Conservation (phyloP, 2,888 invertebrate genomes). For the Vesta saturnalis region DNA sequence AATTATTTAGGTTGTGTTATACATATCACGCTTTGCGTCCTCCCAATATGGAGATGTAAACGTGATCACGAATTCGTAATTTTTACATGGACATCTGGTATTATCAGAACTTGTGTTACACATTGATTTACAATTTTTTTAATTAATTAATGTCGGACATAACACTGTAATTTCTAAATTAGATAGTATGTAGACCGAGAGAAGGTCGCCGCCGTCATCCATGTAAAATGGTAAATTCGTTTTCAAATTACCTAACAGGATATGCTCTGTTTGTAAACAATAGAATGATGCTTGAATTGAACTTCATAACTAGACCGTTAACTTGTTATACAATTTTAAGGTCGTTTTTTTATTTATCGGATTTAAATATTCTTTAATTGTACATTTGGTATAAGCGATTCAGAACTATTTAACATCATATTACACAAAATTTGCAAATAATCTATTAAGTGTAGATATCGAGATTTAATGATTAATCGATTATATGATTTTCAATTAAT, state of each 20-base stretch:
- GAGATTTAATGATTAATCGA: slow-evolving; percentile 1
- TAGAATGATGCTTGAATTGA: slow-evolving; percentile 44
- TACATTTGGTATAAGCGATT: background rate
- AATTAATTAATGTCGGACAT: slow-evolving; percentile 29
- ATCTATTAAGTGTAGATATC: too few relatives aligned
- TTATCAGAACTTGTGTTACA: slow-evolving; percentile 33
- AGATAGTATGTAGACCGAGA: slow-evolving; percentile 41
- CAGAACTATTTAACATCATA: background rate
- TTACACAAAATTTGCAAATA: background rate
- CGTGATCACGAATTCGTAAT: slow-evolving; percentile 58
- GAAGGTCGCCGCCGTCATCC: slow-evolving; percentile 39
- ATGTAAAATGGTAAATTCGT: slow-evolving; percentile 40
- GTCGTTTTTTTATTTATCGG: slow-evolving; percentile 11
- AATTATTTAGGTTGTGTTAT: slow-evolving; percentile 62
- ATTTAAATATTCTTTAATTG: background rate
- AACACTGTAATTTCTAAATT: slow-evolving; percentile 38
- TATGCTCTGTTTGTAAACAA: slow-evolving; percentile 46
- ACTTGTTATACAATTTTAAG: slow-evolving; percentile 41
- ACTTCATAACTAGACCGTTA: slow-evolving; percentile 46
- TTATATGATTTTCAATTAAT: slow-evolving; percentile 1
- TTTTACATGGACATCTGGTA: slow-evolving; percentile 47
- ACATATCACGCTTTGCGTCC: slow-evolving; percentile 60
- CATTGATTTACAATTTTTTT: slow-evolving; percentile 10
- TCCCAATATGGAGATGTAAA: slow-evolving; percentile 56
- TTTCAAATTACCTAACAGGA: slow-evolving; percentile 46